Conservation (phyloP, 1,140 invertebrate genomes). For the Varroa destructor region DNA sequence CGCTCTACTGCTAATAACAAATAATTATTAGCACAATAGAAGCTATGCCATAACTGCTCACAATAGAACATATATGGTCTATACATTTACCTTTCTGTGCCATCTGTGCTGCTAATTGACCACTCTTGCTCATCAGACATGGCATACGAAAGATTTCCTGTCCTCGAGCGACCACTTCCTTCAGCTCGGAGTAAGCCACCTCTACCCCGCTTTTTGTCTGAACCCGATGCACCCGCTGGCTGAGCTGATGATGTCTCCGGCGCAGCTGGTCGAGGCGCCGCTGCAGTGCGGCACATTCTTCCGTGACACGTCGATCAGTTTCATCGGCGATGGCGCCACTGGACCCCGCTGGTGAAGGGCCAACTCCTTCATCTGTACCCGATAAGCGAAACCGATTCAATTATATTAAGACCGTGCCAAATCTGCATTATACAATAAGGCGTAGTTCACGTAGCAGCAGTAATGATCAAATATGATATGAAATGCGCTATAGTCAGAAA, state of each 20-base stretch:
- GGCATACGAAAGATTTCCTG: conserved; percentile 20
- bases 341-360: not conserved
- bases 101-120: conserved; percentile 16
- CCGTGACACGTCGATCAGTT: not conserved
- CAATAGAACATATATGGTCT: not conserved
- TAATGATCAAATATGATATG: no score
- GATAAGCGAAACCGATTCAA: not conserved
- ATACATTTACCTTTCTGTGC: conserved; percentile 10
- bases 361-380: not conserved
- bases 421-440: not conserved
- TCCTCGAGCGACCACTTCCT: conserved; percentile 3
- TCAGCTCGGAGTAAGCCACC: conserved; percentile 18
- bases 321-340: not conserved
- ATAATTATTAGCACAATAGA: not conserved
- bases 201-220: conserved; percentile 17
- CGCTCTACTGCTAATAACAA: not conserved
- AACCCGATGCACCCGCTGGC: conserved; percentile 10
- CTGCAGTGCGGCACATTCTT: not conserved
- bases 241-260: not conserved
- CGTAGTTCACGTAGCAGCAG: not conserved
- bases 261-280: not conserved
- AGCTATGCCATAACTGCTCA: not conserved
- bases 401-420: not conserved
- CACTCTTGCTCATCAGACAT: conserved; percentile 22
- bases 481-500: no score